Base-by-base conservation (phyloP, 2,888 invertebrate species). In the Tanytarsus gracilentus region DNA sequence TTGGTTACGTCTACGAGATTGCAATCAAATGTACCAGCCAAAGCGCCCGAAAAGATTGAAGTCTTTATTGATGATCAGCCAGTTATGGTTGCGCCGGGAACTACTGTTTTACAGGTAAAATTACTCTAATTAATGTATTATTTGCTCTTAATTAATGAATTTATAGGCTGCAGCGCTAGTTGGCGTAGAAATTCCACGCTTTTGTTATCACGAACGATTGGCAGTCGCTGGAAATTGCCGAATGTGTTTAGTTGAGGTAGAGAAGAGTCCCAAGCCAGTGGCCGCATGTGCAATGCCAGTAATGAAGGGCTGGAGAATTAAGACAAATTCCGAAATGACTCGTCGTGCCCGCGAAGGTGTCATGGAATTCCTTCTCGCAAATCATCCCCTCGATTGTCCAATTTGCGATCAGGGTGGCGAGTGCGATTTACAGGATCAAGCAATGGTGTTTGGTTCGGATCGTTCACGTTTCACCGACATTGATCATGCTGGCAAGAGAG, bases 231-330 rank as follows among this genome's bases (percentile, higher is more conserved):
- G 99, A 49, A 99, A 99, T 77, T 99, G 98, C 71, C 83, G 99
- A 64, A 99, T 99, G 99, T 99, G 99, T 75, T 79, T 99, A 26
- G 99, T 99, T 0, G 99, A 99, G 76, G 96, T 99, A 9, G 99
- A 99, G 72, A 97, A 93, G 72, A 93, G 96, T 40, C 88, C 95
- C 1, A 96, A 99, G 79, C 98, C 98, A 0, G 91, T 96, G 0
- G 99, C 99, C 7, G 96, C 98, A 1, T 99, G 99, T 74, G 99
- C 99, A 11, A 99, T 99, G 98, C 99, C 99, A 0, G 98, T 99
- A 0, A 96, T 99, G 97, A 98, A 98, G 75, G 99, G 98, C n/a
- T 94, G 93, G 99, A 83, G 89, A 65, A 85, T 99, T 18, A 98
- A 98, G 74, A 99, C 99, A 18, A 90, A 99, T 72, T 60, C 60